Evolutionary conservation across 2,113 vertebrate genomes (phyloP).

Genomic region (Melanostigma gelatinosum): DNA sequence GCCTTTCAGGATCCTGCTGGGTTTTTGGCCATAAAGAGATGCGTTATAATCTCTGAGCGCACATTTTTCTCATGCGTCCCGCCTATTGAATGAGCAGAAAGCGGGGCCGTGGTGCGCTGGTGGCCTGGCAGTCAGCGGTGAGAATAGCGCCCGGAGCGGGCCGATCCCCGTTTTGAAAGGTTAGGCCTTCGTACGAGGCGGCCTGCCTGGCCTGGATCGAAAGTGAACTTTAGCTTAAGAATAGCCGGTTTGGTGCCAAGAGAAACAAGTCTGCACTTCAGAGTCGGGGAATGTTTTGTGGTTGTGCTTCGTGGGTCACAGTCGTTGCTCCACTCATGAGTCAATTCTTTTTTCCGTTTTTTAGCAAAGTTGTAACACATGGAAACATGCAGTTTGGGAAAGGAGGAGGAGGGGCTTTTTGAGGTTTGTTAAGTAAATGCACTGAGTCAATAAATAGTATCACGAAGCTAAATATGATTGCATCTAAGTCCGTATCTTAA

Average conservation of each 20-base stretch:
- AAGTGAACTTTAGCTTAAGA: slow-evolving; percentile 74
- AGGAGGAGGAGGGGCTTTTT: slow-evolving; percentile 27
- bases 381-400: slow-evolving; percentile 63
- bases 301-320: slow-evolving; percentile 68
- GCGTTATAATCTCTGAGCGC: slow-evolving; percentile 34
- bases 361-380: slow-evolving; percentile 66
- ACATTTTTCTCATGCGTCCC: slow-evolving; percentile 45
- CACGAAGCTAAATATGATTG: slow-evolving; percentile 59
- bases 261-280: slow-evolving; percentile 72
- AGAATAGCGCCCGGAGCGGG: slow-evolving; percentile 38
- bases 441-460: slow-evolving; percentile 66
- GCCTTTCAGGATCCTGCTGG: slow-evolving; percentile 24
- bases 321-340: slow-evolving; percentile 71
- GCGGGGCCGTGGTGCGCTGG: slow-evolving; percentile 23
- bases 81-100: slow-evolving; percentile 45
- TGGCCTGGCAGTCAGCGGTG: slow-evolving; percentile 55
- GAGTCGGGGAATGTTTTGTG: slow-evolving; percentile 70
- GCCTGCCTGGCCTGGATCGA: slow-evolving; percentile 34
- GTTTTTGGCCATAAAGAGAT: slow-evolving; percentile 22
- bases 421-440: slow-evolving; percentile 65
- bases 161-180: slow-evolving; percentile 66
- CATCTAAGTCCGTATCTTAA: slow-evolving; percentile 54
- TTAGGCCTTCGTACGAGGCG: slow-evolving; percentile 58
- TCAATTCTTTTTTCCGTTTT: slow-evolving; percentile 71
- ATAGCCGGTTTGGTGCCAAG: slow-evolving; percentile 70